Percentiles rank a stretch among this genome's conserved stretches.
Evolutionary conservation across 2,113 vertebrate species (phyloP).

Genomic region (Uria aalge): DNA sequence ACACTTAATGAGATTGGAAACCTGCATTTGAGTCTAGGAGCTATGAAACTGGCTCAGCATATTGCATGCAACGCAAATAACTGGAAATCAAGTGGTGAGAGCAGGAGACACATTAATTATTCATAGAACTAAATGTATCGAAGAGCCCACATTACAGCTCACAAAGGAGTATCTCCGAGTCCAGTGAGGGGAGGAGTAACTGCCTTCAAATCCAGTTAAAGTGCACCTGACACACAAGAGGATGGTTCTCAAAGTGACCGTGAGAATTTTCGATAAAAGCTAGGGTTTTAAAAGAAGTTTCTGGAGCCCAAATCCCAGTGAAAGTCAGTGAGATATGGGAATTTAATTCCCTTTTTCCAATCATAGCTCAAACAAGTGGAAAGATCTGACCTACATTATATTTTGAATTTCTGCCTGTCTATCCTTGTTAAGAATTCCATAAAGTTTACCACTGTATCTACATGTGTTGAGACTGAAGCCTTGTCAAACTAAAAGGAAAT

Average conservation of each 20-base stretch:
- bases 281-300: not conserved
- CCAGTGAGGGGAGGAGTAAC: conserved; percentile 46
- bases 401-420: conserved; percentile 1
- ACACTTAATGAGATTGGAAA: conserved; percentile 12
- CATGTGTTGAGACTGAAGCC: not conserved
- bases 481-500: not conserved
- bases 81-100: conserved; percentile 55
- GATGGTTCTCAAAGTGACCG: conserved; percentile 39
- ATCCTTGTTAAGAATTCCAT: not conserved
- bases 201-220: conserved; percentile 49
- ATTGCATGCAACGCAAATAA: conserved; percentile 41
- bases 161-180: conserved; percentile 46
- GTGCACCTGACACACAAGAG: conserved; percentile 41
- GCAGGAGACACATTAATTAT: conserved; percentile 62
- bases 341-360: conserved; percentile 13
- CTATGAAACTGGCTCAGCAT: conserved; percentile 41
- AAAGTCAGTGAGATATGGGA: conserved; percentile 7
- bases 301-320: not conserved
- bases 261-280: conserved; percentile 43
- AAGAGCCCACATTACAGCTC: conserved; percentile 51
- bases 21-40: not conserved
- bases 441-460: not conserved
- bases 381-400: not conserved
- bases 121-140: conserved; percentile 61
- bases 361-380: not conserved